These are phyloP conservation scores for Ennomos erosarius DNA, from an alignment of 2,888 invertebrate species.

Conservation along the genomic window DNA sequence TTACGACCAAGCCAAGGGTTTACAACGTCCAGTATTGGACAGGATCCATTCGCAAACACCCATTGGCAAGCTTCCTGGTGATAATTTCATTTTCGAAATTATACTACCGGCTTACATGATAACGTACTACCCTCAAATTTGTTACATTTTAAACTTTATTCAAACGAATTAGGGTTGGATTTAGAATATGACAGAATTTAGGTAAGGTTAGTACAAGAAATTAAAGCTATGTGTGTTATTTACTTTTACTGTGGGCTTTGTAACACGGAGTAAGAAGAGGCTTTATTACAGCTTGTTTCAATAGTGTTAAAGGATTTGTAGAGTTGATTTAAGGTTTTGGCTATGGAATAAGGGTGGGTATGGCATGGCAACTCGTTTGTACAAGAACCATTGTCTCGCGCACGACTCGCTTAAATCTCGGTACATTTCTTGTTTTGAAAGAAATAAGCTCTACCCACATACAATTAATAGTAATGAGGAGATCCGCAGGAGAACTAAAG, in stretches of 20 bases:
- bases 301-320: background rate
- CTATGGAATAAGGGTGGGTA: too few relatives aligned
- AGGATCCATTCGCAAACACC: constrained; percentile 16
- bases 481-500: too few relatives aligned
- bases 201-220: constrained; percentile 18
- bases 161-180: background rate
- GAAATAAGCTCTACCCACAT: too few relatives aligned
- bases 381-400: too few relatives aligned
- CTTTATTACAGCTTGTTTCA: background rate
- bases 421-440: too few relatives aligned
- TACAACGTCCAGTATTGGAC: constrained; percentile 18
- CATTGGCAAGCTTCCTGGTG: constrained; percentile 21
- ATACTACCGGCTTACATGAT: constrained; percentile 18
- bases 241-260: constrained; percentile 22
- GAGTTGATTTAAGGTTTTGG: background rate
- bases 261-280: constrained; percentile 9
- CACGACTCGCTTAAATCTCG: too few relatives aligned
- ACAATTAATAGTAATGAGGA: too few relatives aligned
- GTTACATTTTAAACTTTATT: constrained; percentile 3
- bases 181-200: background rate
- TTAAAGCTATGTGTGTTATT: constrained; percentile 33
- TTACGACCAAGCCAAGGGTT: constrained; percentile 9
- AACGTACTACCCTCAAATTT: constrained; percentile 4
- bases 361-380: too few relatives aligned
- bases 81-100: constrained; percentile 32